Conservation (phyloP, 2,113 vertebrate genomes). For the Charina bottae region DNA sequence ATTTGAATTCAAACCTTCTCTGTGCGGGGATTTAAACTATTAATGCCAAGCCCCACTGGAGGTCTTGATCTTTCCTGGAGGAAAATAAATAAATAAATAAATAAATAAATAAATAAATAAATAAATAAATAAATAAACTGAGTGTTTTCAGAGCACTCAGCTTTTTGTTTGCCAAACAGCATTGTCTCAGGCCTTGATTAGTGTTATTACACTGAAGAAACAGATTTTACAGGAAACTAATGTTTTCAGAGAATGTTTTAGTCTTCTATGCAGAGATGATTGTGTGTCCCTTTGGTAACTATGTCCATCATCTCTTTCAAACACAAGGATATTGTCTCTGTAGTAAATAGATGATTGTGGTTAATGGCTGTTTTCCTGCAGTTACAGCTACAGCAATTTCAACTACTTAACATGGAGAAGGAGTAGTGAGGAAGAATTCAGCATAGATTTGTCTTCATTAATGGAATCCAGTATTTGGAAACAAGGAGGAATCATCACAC, state of each 20-base stretch:
- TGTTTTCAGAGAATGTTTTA: conserved; percentile 22
- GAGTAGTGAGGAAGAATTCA: neutral
- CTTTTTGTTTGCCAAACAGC: conserved; percentile 1
- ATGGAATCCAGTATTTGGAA: neutral
- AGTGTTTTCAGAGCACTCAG: neutral
- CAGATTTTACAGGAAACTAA: neutral
- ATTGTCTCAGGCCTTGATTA: neutral
- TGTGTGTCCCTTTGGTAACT: conserved; percentile 20
- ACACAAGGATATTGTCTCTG: conserved; percentile 8
- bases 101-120: too few relatives aligned
- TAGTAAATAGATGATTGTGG: conserved; percentile 16
- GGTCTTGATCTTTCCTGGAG: neutral
- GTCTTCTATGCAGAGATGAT: neutral
- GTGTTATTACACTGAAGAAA: neutral
- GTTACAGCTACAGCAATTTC: conserved; percentile 9
- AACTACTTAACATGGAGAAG: conserved; percentile 9
- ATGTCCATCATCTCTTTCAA: conserved; percentile 16
- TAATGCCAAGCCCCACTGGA: neutral
- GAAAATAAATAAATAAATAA: neutral
- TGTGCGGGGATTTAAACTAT: neutral
- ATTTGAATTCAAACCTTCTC: neutral
- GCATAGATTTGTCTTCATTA: conserved; percentile 22
- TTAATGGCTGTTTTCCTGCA: conserved; percentile 25
- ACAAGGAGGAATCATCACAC: neutral
- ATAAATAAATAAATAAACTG: neutral